Conservation (phyloP, 2,797 vertebrate species). For the Enteromius afrohamiltoni region DNA sequence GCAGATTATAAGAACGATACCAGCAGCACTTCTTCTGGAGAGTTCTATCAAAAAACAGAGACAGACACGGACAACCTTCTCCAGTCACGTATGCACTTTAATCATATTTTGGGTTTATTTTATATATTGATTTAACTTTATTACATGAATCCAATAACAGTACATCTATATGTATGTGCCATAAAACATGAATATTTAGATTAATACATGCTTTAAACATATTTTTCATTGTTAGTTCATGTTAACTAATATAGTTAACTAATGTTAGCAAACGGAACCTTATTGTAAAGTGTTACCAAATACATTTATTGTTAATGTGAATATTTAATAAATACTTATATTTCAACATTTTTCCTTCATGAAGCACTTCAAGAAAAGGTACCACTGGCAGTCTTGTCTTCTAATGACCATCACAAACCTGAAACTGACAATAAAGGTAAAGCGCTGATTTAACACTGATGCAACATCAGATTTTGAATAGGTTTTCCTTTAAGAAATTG, state of each 20-base stretch:
- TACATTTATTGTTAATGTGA: not conserved
- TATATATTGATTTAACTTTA: not conserved
- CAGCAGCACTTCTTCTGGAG: conserved; percentile 57
- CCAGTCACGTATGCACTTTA: not conserved
- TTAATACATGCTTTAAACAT: not conserved
- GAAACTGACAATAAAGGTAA: not conserved
- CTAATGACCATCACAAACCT: not conserved
- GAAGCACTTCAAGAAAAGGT: conserved; percentile 12
- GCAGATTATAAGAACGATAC: conserved; percentile 38
- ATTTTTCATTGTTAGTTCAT: not conserved
- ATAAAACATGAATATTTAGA: not conserved
- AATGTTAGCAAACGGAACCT: not conserved
- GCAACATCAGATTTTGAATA: not conserved
- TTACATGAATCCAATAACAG: not conserved
- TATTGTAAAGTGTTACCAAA: not conserved
- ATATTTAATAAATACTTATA: not conserved
- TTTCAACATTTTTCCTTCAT: not conserved
- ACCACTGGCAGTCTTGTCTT: not conserved
- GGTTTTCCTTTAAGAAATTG: not conserved
- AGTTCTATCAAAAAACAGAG: conserved; percentile 51
- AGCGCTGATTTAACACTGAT: not conserved
- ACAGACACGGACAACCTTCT: not conserved
- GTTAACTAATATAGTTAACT: too few relatives aligned
- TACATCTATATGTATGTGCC: not conserved
- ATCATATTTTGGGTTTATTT: not conserved